Base-by-base conservation (phyloP, 2,888 invertebrate genomes). In the Aelia acuminata region DNA sequence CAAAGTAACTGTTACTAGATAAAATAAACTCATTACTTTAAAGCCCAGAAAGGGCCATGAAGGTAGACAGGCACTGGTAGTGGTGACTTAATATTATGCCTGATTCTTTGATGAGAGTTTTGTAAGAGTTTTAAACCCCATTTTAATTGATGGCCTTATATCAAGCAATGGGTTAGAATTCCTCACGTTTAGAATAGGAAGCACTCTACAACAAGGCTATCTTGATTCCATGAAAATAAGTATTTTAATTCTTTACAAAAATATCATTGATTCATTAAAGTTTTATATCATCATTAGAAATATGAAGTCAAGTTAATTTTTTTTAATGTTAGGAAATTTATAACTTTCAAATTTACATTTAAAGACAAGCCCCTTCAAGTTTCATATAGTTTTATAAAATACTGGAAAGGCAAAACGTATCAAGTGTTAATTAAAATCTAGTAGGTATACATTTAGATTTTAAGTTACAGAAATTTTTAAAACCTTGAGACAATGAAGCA, bases 261-360 rank as follows among this genome's bases (percentile, higher is more conserved):
- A 31, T 3, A 3, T 70, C 20, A 35, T 35, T 26, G 11, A 5
- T 70, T 70, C n/a, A n/a, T n/a, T n/a, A n/a, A n/a, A n/a, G n/a
- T n/a, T n/a, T n/a, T n/a, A n/a, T n/a, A n/a, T n/a, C n/a, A n/a
- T n/a, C n/a, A n/a, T n/a, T n/a, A n/a, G n/a, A n/a, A n/a, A n/a
- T n/a, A n/a, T n/a, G n/a, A n/a, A n/a, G n/a, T n/a, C n/a, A n/a
- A n/a, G n/a, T n/a, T n/a, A n/a, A n/a, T n/a, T 70, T 5, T 20
- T 70, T 13, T 70, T 70, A 70, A 20, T 7, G 20, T 18, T 18
- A 20, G 35, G 35, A 70, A 70, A 35, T 8, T 70, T 3, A 70
- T 70, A n/a, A n/a, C n/a, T n/a, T 70, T 70, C 35, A 70, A 70
- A 70, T 70, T 35, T 70, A 80, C 11, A 80, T 43, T 80, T 80